Percentiles rank a stretch among this genome's conserved stretches.
These are phyloP conservation scores for Papilio demoleus DNA, from an alignment of 2,888 invertebrate genomes.

Conservation along the genomic window DNA sequence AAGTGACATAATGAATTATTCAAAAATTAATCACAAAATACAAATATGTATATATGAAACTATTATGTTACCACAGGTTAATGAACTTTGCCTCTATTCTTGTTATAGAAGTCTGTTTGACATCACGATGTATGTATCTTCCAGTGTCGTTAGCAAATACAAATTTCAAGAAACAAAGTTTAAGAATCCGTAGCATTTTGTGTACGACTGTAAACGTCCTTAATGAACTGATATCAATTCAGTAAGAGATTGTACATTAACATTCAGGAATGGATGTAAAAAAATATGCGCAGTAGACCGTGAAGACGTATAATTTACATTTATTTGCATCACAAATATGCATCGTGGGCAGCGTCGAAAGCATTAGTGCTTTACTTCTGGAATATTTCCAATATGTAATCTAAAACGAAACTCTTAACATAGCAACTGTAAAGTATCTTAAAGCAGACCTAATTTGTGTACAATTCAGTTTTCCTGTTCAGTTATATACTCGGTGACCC, in stretches of 20 bases:
- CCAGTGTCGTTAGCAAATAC: too few relatives aligned
- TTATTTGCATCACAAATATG: slow-evolving; percentile 30
- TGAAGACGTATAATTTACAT: slow-evolving; percentile 17
- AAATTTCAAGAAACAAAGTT: too few relatives aligned
- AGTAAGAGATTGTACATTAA: slow-evolving; percentile 5
- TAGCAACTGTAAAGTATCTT: slow-evolving; percentile 5
- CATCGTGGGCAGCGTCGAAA: slow-evolving; percentile 25
- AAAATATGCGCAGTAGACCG: slow-evolving; percentile 17
- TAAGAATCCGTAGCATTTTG: too few relatives aligned
- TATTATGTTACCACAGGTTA: slow-evolving; percentile 10
- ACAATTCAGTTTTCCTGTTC: neutral
- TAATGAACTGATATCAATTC: slow-evolving; percentile 25
- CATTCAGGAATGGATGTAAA: slow-evolving; percentile 7
- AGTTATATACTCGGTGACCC: too few relatives aligned
- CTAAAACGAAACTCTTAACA: slow-evolving; percentile 17
- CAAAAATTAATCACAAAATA: slow-evolving; percentile 17
- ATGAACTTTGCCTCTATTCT: neutral
- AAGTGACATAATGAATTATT: slow-evolving; percentile 9
- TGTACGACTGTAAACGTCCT: neutral
- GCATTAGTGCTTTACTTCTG: slow-evolving; percentile 26
- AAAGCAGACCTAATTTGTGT: slow-evolving; percentile 18
- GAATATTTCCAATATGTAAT: slow-evolving; percentile 28
- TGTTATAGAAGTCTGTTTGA: slow-evolving; percentile 1
- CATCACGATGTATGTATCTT: neutral
- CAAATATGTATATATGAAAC: slow-evolving; percentile 4